Conservation (phyloP, 2,888 invertebrate genomes). For the Leptinotarsa tumamoca region DNA sequence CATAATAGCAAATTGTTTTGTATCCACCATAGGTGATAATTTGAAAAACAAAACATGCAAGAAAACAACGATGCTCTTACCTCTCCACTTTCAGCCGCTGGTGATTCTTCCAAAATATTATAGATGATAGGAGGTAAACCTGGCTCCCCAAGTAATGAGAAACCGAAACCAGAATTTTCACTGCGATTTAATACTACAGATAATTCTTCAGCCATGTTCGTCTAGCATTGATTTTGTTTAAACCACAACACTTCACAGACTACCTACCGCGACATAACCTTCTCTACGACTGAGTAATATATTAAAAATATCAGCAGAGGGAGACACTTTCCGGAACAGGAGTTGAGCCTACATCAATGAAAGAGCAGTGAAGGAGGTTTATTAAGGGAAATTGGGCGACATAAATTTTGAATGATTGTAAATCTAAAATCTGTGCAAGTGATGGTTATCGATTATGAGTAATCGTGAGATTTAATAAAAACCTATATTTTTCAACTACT, state of each 20-base stretch:
- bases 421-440: too few relatives aligned
- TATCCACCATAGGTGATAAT: background rate
- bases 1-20: background rate
- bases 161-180: constrained; percentile 90
- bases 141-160: constrained; percentile 90
- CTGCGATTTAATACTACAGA: constrained; percentile 88
- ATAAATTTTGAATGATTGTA: too few relatives aligned
- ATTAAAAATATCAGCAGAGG: constrained; percentile 49
- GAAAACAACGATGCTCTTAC: constrained; percentile 68
- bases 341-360: constrained; percentile 18
- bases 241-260: constrained; percentile 41
- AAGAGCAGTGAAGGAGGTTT: constrained; percentile 4
- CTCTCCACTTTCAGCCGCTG: constrained; percentile 91
- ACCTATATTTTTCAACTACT: too few relatives aligned
- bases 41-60: constrained; percentile 16
- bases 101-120: constrained; percentile 93
- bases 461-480: too few relatives aligned
- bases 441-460: too few relatives aligned
- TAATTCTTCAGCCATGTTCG: constrained; percentile 87
- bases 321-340: constrained; percentile 42
- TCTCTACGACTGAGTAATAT: constrained; percentile 60
- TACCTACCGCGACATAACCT: constrained; percentile 62
- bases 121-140: constrained; percentile 94
- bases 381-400: background rate
- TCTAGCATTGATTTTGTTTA: constrained; percentile 61